A percentile compares a stretch with the other conserved stretches of the same genome.
Evolutionary conservation across 2,797 vertebrate species (phyloP).

Genomic region (Lithobates pipiens): DNA sequence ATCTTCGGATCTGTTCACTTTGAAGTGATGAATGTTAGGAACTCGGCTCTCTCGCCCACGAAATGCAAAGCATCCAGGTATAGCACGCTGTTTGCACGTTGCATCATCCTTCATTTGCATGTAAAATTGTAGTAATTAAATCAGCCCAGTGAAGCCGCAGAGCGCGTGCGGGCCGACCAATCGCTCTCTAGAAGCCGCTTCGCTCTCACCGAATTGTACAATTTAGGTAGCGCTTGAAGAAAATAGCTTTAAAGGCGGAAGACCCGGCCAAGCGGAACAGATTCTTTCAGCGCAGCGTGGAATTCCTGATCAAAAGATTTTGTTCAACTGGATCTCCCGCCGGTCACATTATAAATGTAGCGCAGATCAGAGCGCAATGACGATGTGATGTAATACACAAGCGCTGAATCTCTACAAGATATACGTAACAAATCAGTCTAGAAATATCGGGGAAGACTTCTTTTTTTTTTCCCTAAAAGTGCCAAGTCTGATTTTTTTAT

Average conservation of each 20-base stretch:
- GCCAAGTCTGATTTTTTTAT: too few species aligned
- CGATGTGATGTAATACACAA: neutral
- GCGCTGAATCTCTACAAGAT: too few species aligned
- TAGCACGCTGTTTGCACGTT: too few species aligned
- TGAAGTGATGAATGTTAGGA: neutral
- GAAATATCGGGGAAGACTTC: too few species aligned
- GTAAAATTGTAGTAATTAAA: neutral
- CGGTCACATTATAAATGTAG: slow-evolving; percentile 16
- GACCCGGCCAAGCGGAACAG: too few species aligned
- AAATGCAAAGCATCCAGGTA: slow-evolving; percentile 3
- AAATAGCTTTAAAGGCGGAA: too few species aligned
- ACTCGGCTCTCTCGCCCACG: neutral
- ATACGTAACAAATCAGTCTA: too few species aligned
- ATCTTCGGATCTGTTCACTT: too few species aligned
- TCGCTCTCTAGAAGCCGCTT: too few species aligned
- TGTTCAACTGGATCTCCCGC: neutral
- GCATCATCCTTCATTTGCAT: slow-evolving; percentile 1
- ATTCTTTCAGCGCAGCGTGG: neutral
- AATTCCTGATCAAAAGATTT: neutral
- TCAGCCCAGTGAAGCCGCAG: neutral
- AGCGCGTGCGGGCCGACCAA: neutral
- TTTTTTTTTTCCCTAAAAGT: too few species aligned
- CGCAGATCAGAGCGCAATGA: neutral
- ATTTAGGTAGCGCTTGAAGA: too few species aligned
- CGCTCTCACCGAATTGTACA: too few species aligned